Base-by-base conservation (phyloP, 2,797 vertebrate species). In the Calcarius lapponicus region DNA sequence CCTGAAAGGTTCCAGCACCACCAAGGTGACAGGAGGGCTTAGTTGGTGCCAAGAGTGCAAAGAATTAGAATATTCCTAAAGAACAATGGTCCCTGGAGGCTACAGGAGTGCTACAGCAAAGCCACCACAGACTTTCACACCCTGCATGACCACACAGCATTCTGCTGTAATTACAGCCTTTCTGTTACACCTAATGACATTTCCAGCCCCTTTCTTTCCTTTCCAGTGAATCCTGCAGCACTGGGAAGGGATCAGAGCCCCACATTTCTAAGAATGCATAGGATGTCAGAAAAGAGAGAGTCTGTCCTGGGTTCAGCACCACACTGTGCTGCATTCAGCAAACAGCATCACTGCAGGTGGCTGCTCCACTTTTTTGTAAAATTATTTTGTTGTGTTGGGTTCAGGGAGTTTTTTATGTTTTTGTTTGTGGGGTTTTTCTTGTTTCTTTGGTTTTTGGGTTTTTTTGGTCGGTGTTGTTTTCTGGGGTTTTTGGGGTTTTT, bases 401-500 rank as follows among this genome's bases (percentile, higher is more conserved):
- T 51, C 2, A 5, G 13, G 28, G 6, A 9, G 13, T 24, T 24
- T 47, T 47, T 21, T 42, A 9, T 43, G 17, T 9, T 20, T 24
- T 48, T 48, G 8, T 50, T 26, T 50, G 2, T 36, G 36, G n/a
- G 38, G 38, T 38, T 10, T 17, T 28, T 11, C 18, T 31, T 7
- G 1, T 6, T 13, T 29, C 2, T 12, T 19, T 28, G 8, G 16
- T 16, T 16, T 3, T 11, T 36, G 29, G 7, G 4, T 6, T n/a
- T 24, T 32, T 9, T 36, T 25, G 4, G 4, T 13, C 13, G 0
- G 6, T 53, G 10, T 4, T 34, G 3, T 15, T 54, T 47, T 28
- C 4, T 36, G 32, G 6, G 2, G 0, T 5, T 72, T 72, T 32
- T 24, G 1, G 3, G 6, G 14, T 3, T 13, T 12, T 17, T 17